These are phyloP conservation scores for Atopsyche davidsoni DNA, from an alignment of 1,140 invertebrate genomes.

Conservation along the genomic window DNA sequence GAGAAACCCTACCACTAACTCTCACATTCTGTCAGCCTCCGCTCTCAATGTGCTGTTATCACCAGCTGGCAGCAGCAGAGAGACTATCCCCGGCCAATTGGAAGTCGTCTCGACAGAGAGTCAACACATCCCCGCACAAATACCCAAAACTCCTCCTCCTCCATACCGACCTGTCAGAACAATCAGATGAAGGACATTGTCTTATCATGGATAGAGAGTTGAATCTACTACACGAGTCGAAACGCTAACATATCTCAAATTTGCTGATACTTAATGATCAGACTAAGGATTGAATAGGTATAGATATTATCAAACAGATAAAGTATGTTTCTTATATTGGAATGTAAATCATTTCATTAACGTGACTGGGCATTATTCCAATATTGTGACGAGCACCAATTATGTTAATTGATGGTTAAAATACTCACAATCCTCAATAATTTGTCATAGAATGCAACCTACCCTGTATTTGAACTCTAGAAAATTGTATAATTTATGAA, in stretches of 20 bases:
- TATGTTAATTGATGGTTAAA: slow-evolving; percentile 28
- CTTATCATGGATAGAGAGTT: no score
- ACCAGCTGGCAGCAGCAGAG: slow-evolving; percentile 9
- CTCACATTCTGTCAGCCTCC: slow-evolving; percentile 17
- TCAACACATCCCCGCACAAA: slow-evolving; percentile 33
- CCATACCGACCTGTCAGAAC: slow-evolving; percentile 43
- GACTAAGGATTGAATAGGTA: no score
- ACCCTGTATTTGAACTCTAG: no score
- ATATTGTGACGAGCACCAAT: no score
- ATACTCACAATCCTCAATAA: not conserved
- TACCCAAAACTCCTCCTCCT: slow-evolving; percentile 46
- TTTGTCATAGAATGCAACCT: not conserved
- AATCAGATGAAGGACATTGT: slow-evolving; percentile 42
- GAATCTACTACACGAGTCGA: no score
- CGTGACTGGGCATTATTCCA: no score
- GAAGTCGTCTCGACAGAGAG: slow-evolving; percentile 14
- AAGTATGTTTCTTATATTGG: no score
- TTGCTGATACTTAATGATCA: slow-evolving; percentile 16
- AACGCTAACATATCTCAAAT: slow-evolving; percentile 16
- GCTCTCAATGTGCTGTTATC: slow-evolving; percentile 17
- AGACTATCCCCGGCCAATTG: slow-evolving; percentile 24
- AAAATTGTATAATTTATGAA: no score
- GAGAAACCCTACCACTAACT: slow-evolving; percentile 9
- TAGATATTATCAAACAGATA: no score
- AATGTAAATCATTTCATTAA: no score